Percentiles rank a stretch among this genome's conserved stretches.
Conservation (phyloP, 1,140 invertebrate genomes). For the Lasaia peninsularis region DNA sequence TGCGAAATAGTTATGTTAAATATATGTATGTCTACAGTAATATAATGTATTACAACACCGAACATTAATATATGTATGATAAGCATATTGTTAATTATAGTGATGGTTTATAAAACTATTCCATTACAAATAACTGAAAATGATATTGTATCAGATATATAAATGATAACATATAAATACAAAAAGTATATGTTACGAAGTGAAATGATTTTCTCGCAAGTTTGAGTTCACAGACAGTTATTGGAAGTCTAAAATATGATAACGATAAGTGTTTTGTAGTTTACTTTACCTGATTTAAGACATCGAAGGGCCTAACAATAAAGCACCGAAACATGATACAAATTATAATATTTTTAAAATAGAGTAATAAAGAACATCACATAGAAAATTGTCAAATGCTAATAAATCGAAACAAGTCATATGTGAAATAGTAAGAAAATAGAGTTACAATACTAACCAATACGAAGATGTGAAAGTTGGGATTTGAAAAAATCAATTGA, state of each 20-base stretch:
- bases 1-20: background rate
- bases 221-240: constrained; percentile 11
- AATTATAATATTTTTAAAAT: too few relatives aligned
- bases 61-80: background rate
- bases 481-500: background rate
- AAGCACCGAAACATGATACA: too few relatives aligned
- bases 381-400: too few relatives aligned
- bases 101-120: background rate
- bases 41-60: constrained; percentile 1
- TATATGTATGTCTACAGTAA: background rate
- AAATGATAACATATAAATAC: background rate
- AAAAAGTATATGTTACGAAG: too few relatives aligned
- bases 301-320: too few relatives aligned
- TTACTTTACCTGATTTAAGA: too few relatives aligned
- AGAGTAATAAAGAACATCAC: too few relatives aligned
- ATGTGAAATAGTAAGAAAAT: too few relatives aligned
- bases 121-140: background rate
- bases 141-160: background rate
- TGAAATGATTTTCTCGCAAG: too few relatives aligned
- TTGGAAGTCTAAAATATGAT: background rate
- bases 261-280: background rate
- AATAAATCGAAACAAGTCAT: too few relatives aligned
- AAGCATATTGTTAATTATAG: background rate
- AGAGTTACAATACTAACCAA: too few relatives aligned
- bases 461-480: background rate